Conservation (phyloP, 2,113 vertebrate genomes). For the Strix aluco region DNA sequence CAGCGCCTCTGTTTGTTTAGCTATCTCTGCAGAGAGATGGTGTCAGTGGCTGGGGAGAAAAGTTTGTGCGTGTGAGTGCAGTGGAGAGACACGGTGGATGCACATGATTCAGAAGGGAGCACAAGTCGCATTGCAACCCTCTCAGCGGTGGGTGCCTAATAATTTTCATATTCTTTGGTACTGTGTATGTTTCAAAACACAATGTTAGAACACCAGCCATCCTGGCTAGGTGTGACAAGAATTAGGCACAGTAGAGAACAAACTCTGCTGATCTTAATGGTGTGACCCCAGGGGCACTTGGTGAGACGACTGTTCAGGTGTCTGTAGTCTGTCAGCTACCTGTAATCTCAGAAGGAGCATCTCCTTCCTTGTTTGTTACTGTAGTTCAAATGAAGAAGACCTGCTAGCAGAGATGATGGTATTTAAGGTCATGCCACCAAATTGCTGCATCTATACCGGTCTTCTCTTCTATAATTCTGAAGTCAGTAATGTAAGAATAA, state of each 20-base stretch:
- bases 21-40: neutral
- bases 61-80: neutral
- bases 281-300: neutral
- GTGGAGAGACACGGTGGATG: rapidly evolving
- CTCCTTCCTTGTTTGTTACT: neutral
- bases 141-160: neutral
- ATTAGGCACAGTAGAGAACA: neutral
- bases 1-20: neutral
- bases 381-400: neutral
- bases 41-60: neutral
- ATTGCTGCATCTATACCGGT: neutral
- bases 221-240: neutral
- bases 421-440: neutral
- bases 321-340: neutral
- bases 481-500: neutral
- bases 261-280: neutral
- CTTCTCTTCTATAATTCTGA: neutral
- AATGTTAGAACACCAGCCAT: neutral
- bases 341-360: neutral
- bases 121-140: neutral
- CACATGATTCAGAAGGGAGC: neutral
- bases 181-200: neutral
- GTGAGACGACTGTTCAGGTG: neutral
- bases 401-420: neutral
- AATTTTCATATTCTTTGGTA: neutral